Conservation (phyloP, 2,888 invertebrate genomes). For the Cyclophora albipunctata region DNA sequence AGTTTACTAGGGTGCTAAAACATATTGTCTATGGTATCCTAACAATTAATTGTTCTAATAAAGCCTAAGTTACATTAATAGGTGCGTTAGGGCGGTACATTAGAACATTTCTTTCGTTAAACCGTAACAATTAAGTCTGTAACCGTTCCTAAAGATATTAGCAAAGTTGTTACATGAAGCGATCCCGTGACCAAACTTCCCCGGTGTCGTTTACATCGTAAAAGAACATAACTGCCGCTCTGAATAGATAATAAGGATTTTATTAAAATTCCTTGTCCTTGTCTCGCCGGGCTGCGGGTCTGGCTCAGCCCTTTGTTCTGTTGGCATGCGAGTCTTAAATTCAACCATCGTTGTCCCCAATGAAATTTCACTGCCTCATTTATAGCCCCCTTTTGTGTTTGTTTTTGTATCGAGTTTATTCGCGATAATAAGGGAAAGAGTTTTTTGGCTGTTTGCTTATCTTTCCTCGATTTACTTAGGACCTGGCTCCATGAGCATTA, state of each 20-base stretch:
- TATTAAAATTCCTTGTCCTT: slow-evolving; percentile 72
- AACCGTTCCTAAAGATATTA: slow-evolving; percentile 51
- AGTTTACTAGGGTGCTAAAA: too few relatives aligned
- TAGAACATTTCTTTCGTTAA: too few relatives aligned
- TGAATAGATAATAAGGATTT: slow-evolving; percentile 72
- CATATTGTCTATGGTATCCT: too few relatives aligned
- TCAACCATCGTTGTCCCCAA: slow-evolving; percentile 39
- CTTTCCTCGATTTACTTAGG: slow-evolving; percentile 22
- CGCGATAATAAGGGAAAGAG: slow-evolving; percentile 25
- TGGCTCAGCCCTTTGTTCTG: slow-evolving; percentile 51
- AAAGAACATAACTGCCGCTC: slow-evolving; percentile 63
- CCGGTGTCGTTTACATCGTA: slow-evolving; percentile 54
- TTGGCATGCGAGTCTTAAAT: slow-evolving; percentile 49
- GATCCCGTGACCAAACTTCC: slow-evolving; percentile 47
- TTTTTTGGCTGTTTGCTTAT: slow-evolving; percentile 25
- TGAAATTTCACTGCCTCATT: slow-evolving; percentile 48
- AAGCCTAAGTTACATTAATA: too few relatives aligned
- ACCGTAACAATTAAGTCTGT: slow-evolving; percentile 39
- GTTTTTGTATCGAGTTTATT: slow-evolving; percentile 34
- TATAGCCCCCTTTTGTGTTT: slow-evolving; percentile 39
- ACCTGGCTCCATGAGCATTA: slow-evolving; percentile 11
- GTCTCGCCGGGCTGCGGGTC: slow-evolving; percentile 52
- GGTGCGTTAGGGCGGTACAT: too few relatives aligned
- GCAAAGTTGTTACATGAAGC: slow-evolving; percentile 47
- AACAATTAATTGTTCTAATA: too few relatives aligned